Evolutionary conservation across 2,113 vertebrate genomes (phyloP), one percentile per base, ranked within the genome.

Genomic region (Mugil cephalus): DNA sequence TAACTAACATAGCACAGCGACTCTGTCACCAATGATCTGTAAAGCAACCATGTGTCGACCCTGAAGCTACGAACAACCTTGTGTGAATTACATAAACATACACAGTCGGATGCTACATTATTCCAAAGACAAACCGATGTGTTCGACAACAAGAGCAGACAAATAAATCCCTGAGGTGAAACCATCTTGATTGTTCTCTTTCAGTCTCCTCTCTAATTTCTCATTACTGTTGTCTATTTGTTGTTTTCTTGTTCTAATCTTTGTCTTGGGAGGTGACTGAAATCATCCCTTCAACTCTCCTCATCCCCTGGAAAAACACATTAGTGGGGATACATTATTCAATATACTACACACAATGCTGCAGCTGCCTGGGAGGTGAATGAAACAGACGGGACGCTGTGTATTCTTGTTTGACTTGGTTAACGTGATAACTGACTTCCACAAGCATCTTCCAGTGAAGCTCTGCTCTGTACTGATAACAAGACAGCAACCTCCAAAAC

Each of bases 11-110:
- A 12, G 34, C 34, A 18, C 46, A 51, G 42, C 8, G 40, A 40
- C 51, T 65, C 38, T 45, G 58, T 56, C 58, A 42, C 40, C 1
- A 6, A 42, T 43, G 53, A 36, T 60, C 46, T 67, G 38, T 47
- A 39, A 60, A 45, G 59, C 0, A 48, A 42, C 39, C 66, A 45
- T 81, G 51, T 66, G 64, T 70, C 58, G 34, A 10, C 21, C 58
- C 63, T 46, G 39, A 62, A 67, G 77, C 69, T 50, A 54, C 43
- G 19, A 70, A 61, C 42, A 58, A 51, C 0, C 30, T 36, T 67
- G 66, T 62, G 58, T 13, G 11, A 66, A 64, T 59, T 7, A 73
- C n/a, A 54, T 60, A 56, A 43, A 67, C 39, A 14, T 8, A 46
- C 18, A 59, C 59, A 40, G 35, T 21, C 47, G 67, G 51, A 19